Percentiles rank a stretch among this genome's conserved stretches.
phyloP scores from a whole-genome alignment of 2,888 invertebrate genomes.

The Chrysolina oricalcia region DNA sequence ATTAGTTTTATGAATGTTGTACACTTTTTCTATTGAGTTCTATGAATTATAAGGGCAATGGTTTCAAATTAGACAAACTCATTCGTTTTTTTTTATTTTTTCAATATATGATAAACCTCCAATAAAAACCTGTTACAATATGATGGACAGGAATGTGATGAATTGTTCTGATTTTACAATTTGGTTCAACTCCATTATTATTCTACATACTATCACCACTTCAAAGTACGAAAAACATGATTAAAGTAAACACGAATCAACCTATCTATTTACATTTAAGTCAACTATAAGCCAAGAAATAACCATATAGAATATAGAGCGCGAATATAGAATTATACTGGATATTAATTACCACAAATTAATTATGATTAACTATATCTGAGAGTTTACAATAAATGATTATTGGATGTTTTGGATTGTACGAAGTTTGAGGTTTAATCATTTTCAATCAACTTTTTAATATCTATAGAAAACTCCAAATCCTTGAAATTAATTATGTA shows the following conservation, averaged over 20 bases:
- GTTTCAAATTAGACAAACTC: background rate
- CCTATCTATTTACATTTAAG: conserved; percentile 1
- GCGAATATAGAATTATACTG: conserved; percentile 3
- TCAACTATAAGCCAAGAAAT: conserved; percentile 8
- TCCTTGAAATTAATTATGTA: too few species aligned
- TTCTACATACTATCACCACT: conserved; percentile 20
- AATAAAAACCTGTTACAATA: conserved; percentile 17
- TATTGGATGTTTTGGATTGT: background rate
- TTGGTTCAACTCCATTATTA: conserved; percentile 8
- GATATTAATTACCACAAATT: background rate
- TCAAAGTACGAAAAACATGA: conserved; percentile 9
- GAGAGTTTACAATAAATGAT: conserved; percentile 1
- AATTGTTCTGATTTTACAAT: conserved; percentile 12
- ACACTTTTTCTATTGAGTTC: too few species aligned
- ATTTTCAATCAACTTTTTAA: too few species aligned
- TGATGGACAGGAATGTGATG: conserved; percentile 7
- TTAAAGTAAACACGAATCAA: background rate
- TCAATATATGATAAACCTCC: background rate
- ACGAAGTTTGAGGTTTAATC: too few species aligned
- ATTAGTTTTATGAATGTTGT: too few species aligned
- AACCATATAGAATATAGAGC: conserved; percentile 16
- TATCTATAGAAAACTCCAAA: too few species aligned
- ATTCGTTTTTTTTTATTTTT: background rate
- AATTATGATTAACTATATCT: background rate
- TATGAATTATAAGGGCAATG: background rate